Percentiles rank a stretch among this genome's conserved stretches.
Conservation (phyloP, 2,888 invertebrate genomes). For the Lissocephala sabroskyi region DNA sequence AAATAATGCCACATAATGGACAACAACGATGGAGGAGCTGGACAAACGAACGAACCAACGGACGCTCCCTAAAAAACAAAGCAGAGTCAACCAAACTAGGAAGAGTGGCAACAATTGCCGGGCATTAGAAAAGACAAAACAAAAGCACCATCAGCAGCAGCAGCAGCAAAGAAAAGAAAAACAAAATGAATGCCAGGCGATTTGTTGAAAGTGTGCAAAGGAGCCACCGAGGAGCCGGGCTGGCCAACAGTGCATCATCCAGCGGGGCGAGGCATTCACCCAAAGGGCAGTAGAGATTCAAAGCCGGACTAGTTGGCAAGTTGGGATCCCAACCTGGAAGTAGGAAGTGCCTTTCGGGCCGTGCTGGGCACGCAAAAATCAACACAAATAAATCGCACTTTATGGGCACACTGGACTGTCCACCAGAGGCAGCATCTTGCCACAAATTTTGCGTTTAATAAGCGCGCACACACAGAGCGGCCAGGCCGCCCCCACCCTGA, state of each 20-base stretch:
- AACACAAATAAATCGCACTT: constrained; percentile 66
- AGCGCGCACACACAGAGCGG: constrained; percentile 46
- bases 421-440: constrained; percentile 41
- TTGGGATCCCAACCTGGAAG: constrained; percentile 41
- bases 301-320: no score
- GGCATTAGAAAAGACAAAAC: constrained; percentile 46
- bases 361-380: constrained; percentile 33
- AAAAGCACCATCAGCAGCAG: constrained; percentile 29
- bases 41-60: neutral
- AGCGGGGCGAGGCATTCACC: no score
- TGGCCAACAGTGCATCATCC: neutral
- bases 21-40: constrained; percentile 13
- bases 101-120: constrained; percentile 61
- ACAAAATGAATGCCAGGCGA: constrained; percentile 52
- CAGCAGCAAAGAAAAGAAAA: constrained; percentile 30
- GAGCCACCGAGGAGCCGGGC: constrained; percentile 23
- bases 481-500: constrained; percentile 38
- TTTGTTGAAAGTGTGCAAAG: constrained; percentile 52
- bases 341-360: constrained; percentile 38
- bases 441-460: constrained; percentile 65
- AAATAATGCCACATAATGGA: constrained; percentile 62
- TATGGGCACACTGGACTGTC: constrained; percentile 40
- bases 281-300: no score
- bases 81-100: constrained; percentile 42
- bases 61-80: constrained; percentile 48